These are phyloP conservation scores for Bombylius discolor DNA, from an alignment of 2,888 invertebrate species.

Conservation along the genomic window DNA sequence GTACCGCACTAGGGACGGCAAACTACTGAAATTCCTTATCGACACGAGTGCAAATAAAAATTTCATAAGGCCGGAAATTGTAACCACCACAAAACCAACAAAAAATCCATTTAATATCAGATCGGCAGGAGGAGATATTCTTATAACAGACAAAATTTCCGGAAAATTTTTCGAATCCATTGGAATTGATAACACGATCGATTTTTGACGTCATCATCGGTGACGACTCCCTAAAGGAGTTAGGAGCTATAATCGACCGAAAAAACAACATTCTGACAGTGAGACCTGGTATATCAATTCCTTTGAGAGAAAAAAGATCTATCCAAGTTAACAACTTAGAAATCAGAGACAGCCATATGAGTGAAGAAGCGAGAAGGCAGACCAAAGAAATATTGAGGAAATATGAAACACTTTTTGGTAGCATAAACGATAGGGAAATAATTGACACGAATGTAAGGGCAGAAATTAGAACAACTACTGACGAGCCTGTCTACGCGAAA, in stretches of 20 bases:
- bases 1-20: background rate
- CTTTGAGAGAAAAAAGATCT: slow-evolving; percentile 5
- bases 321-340: slow-evolving; percentile 3
- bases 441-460: slow-evolving; percentile 18
- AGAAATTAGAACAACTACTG: slow-evolving; percentile 19
- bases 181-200: slow-evolving; percentile 1
- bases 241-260: slow-evolving; percentile 11
- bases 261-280: slow-evolving; percentile 2
- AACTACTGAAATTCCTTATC: slow-evolving; percentile 5
- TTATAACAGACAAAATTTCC: slow-evolving; percentile 5
- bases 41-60: slow-evolving; percentile 8
- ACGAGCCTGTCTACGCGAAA: slow-evolving; percentile 19
- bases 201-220: slow-evolving; percentile 15
- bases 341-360: background rate
- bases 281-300: slow-evolving; percentile 6
- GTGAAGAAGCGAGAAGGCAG: background rate
- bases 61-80: slow-evolving; percentile 6
- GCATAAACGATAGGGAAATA: slow-evolving; percentile 4
- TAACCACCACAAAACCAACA: background rate
- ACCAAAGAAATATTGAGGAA: background rate
- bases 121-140: slow-evolving; percentile 7
- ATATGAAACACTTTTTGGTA: slow-evolving; percentile 2
- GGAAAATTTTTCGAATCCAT: slow-evolving; percentile 7
- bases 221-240: slow-evolving; percentile 12
- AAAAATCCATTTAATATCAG: slow-evolving; percentile 5